Base-by-base conservation (phyloP, 2,113 vertebrate genomes). In the Sakesphorus luctuosus region DNA sequence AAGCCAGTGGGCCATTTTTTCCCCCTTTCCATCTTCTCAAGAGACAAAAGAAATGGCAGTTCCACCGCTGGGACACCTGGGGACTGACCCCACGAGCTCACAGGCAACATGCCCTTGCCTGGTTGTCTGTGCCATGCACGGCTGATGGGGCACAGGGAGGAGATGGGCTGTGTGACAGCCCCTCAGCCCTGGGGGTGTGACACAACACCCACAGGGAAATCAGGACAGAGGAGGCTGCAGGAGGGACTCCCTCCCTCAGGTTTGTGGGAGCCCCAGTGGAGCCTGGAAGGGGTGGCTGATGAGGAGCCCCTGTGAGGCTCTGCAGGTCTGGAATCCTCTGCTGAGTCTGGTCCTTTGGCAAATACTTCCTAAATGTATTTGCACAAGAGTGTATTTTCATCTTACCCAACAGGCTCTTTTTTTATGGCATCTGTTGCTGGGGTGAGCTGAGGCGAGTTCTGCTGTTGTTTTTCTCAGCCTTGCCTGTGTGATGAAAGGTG, bases 21-120 rank as follows among this genome's bases (percentile, higher is more conserved):
- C 1, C 71, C 40, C 40, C 5, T 87, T 83, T 94, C 76, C 38
- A 52, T 89, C 87, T 89, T 89, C 78, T 14, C 49, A 74, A 65
- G 58, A 89, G 47, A 84, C 59, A 87, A 97, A 95, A 90, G 88
- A 74, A 80, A 33, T 68, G 43, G 62, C 83, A 62, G 76, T 80
- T 89, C 40, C 24, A 47, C 35, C 4, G 1, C 35, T 68, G 79
- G 52, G 73, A 40, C 73, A 90, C 86, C 87, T 94, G 66, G 63
- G 72, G 19, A 80, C 67, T 0, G 0, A 31, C 16, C 25, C 80
- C 65, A 46, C 0, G 4, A 76, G 56, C 58, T 75, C 65, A n/a
- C n/a, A 40, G 52, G 49, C 55, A 67, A 2, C 0, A 1, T 20
- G 31, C 12, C 66, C 33, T 26, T 63, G 20, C 40, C 23, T 1